Percentiles rank a stretch among this genome's conserved stretches.
Conservation (phyloP, 92 coral and sea anemone species). For the Siderastrea radians region DNA sequence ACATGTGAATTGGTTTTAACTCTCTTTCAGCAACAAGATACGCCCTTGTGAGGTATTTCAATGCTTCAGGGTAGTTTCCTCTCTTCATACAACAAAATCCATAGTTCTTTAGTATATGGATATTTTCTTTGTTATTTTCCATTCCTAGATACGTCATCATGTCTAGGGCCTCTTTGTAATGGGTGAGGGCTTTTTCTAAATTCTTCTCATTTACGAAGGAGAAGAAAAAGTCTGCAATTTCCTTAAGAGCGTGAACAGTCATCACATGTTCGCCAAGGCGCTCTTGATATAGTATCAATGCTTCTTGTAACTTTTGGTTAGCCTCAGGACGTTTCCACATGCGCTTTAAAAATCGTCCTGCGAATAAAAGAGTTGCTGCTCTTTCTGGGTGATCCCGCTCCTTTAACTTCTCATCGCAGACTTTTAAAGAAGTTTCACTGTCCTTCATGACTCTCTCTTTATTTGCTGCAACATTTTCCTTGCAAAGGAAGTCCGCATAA, state of each 20-base stretch:
- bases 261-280: background rate
- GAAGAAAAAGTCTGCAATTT: background rate
- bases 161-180: slow-evolving; percentile 4
- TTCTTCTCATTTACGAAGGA: background rate
- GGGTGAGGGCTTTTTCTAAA: background rate
- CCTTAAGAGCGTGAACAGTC: background rate
- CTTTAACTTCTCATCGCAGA: background rate
- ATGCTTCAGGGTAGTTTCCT: slow-evolving; percentile 11
- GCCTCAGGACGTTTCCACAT: background rate
- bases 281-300: background rate
- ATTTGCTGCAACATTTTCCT: slow-evolving; percentile 57
- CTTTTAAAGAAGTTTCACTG: background rate
- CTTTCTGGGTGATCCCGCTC: slow-evolving; percentile 6
- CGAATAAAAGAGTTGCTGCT: slow-evolving; percentile 11
- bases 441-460: background rate
- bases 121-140: background rate
- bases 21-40: slow-evolving; percentile 16
- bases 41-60: background rate
- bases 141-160: background rate
- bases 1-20: background rate
- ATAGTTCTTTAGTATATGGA: background rate
- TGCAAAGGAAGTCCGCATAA: slow-evolving; percentile 34
- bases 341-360: background rate
- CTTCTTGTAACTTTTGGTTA: background rate
- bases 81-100: background rate